Conservation (phyloP, 2,888 invertebrate species). For the Embidobia sp. region DNA sequence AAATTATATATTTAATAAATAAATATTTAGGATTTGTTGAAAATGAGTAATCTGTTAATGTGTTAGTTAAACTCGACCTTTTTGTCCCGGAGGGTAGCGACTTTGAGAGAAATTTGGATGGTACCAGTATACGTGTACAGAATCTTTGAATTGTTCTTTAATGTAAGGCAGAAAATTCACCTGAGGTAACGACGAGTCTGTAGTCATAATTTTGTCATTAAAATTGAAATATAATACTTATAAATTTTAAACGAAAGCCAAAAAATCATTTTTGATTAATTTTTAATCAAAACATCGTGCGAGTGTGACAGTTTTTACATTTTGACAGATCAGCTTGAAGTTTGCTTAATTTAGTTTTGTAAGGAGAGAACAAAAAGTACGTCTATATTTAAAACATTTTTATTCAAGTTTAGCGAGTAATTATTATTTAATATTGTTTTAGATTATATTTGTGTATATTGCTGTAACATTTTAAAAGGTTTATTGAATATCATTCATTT, state of each 20-base stretch:
- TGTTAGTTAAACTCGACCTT: too few species aligned
- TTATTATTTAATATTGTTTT: too few species aligned
- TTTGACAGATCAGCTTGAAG: constrained; percentile 30
- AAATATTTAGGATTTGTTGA: too few species aligned
- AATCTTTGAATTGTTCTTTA: constrained; percentile 62
- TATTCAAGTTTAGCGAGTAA: too few species aligned
- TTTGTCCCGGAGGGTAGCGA: constrained; percentile 82
- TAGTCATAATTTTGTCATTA: constrained; percentile 70
- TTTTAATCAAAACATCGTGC: constrained; percentile 31
- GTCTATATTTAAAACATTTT: too few species aligned
- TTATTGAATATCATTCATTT: too few species aligned
- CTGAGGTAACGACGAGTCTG: constrained; percentile 72
- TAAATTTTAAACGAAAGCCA: constrained; percentile 40
- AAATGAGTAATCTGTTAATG: too few species aligned
- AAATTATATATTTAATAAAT: too few species aligned
- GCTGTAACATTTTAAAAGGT: too few species aligned
- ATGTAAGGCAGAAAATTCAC: constrained; percentile 71
- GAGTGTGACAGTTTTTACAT: constrained; percentile 1
- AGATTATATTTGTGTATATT: too few species aligned
- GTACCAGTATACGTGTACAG: constrained; percentile 83
- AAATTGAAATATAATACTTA: constrained; percentile 21
- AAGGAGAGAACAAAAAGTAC: too few species aligned
- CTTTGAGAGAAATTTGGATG: constrained; percentile 84
- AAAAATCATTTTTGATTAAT: constrained; percentile 44
- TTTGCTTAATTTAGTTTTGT: constrained; percentile 2